A percentile compares a stretch with the other conserved stretches of the same genome.
These are phyloP conservation scores for Ennomos erosarius DNA, from an alignment of 2,888 invertebrate genomes.

Conservation along the genomic window DNA sequence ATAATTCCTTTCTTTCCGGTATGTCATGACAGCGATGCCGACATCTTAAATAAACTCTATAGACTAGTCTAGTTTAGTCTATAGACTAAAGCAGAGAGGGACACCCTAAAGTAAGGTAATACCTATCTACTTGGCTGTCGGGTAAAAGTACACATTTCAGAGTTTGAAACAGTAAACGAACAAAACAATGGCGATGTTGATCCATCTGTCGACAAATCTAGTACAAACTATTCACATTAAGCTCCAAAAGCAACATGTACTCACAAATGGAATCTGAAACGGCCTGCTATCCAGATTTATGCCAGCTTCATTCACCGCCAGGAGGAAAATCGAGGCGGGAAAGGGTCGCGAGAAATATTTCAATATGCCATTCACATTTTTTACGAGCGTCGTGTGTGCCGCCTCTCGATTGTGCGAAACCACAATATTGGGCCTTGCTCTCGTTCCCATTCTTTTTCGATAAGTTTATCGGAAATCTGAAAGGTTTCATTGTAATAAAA, in stretches of 20 bases:
- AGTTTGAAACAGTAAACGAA: neutral
- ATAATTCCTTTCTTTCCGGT: too few relatives aligned
- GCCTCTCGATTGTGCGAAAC: slow-evolving; percentile 71
- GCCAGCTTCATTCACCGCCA: slow-evolving; percentile 65
- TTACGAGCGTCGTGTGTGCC: slow-evolving; percentile 78
- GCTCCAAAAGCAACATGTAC: slow-evolving; percentile 25
- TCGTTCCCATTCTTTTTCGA: slow-evolving; percentile 59
- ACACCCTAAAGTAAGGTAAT: too few relatives aligned
- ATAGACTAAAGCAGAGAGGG: too few relatives aligned
- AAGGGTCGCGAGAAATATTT: slow-evolving; percentile 80
- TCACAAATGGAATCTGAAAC: slow-evolving; percentile 45
- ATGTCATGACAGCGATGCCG: too few relatives aligned
- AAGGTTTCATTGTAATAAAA: slow-evolving; percentile 40
- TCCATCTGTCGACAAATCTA: slow-evolving; percentile 5
- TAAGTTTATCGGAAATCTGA: slow-evolving; percentile 58
- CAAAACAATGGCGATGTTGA: slow-evolving; percentile 1
- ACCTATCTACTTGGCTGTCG: too few relatives aligned
- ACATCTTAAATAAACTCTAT: too few relatives aligned
- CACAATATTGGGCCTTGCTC: slow-evolving; percentile 71
- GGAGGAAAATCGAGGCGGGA: slow-evolving; percentile 70
- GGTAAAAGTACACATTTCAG: too few relatives aligned
- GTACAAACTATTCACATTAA: slow-evolving; percentile 25
- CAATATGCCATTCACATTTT: slow-evolving; percentile 82
- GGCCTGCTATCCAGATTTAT: slow-evolving; percentile 71
- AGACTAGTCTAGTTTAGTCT: too few relatives aligned